Evolutionary conservation across 2,888 invertebrate genomes (phyloP), one percentile per base, ranked within the genome.

Genomic region (Lagria hirta): DNA sequence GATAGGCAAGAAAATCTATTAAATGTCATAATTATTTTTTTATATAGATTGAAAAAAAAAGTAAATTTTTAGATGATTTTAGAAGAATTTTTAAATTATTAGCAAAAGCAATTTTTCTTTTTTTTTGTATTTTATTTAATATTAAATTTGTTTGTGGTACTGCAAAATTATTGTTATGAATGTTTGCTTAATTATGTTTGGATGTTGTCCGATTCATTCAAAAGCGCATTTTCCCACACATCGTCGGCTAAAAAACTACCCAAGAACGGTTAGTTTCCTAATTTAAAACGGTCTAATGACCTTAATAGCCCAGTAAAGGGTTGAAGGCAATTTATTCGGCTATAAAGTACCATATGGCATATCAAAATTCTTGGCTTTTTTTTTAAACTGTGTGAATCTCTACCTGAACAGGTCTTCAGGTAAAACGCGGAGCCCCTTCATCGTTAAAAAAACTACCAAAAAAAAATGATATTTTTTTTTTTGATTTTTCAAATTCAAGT

Each of bases 201-300:
- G n/a, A n/a, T n/a, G n/a, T n/a, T n/a, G n/a, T n/a, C n/a, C n/a
- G n/a, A n/a, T n/a, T n/a, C n/a, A n/a, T n/a, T n/a, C n/a, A n/a
- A n/a, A n/a, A n/a, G n/a, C n/a, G n/a, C n/a, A n/a, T n/a, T 3
- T 37, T 37, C 37, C 37, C 37, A 37, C 37, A 29, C 37, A 29
- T 27, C 8, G n/a, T n/a, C 20, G 16, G 8, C n/a, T 22, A 14
- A 33, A 33, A 33, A 33, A 12, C 15, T 13, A 14, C 21, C 20
- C 5, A 12, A 18, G 34, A 34, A 34, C 22, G 26, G 35, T 22
- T 34, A 16, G 15, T 30, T 40, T 41, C 33, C 33, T 30, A 38
- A 38, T 38, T 38, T 30, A 42, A 33, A 42, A 42, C 26, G 42
- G 42, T 34, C 42, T 42, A 42, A 42, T 42, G 42, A 42, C 42